A percentile compares a stretch with the other conserved stretches of the same genome.
These are phyloP conservation scores for Elegia similella DNA, from an alignment of 2,888 invertebrate species.

Conservation along the genomic window DNA sequence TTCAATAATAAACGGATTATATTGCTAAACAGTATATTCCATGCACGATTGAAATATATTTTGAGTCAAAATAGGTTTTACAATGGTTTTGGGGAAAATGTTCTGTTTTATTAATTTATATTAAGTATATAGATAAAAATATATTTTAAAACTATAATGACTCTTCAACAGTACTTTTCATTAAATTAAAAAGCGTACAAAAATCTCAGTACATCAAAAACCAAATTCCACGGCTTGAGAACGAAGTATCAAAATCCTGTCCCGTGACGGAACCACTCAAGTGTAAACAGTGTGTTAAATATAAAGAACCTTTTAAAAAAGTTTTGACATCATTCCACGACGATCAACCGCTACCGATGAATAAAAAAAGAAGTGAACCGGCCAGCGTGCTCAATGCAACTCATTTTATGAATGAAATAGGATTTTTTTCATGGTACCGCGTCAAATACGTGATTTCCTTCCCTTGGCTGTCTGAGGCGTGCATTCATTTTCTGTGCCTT, in stretches of 20 bases:
- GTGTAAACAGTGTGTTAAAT: constrained; percentile 75
- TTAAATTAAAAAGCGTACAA: constrained; percentile 3
- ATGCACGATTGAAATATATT: too few relatives aligned
- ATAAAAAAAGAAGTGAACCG: constrained; percentile 43
- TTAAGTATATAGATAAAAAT: background rate
- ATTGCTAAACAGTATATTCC: too few relatives aligned
- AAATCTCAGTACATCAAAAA: constrained; percentile 22
- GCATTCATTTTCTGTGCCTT: constrained; percentile 71
- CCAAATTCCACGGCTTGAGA: constrained; percentile 43
- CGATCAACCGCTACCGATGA: constrained; percentile 57
- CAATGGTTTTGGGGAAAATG: too few relatives aligned
- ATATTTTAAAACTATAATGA: background rate
- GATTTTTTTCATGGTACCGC: constrained; percentile 71
- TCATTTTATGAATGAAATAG: constrained; percentile 81
- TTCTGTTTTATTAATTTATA: background rate
- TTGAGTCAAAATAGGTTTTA: too few relatives aligned
- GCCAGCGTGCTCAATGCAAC: constrained; percentile 66
- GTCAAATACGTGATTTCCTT: constrained; percentile 80
- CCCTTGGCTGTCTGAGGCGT: constrained; percentile 63
- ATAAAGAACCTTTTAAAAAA: constrained; percentile 47
- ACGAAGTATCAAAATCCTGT: constrained; percentile 38
- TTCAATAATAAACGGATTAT: background rate
- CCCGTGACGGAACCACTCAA: constrained; percentile 62
- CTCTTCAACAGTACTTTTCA: background rate
- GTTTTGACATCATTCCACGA: constrained; percentile 78